Conservation (phyloP, 1,140 invertebrate species). For the Diachasmimorpha longicaudata region DNA sequence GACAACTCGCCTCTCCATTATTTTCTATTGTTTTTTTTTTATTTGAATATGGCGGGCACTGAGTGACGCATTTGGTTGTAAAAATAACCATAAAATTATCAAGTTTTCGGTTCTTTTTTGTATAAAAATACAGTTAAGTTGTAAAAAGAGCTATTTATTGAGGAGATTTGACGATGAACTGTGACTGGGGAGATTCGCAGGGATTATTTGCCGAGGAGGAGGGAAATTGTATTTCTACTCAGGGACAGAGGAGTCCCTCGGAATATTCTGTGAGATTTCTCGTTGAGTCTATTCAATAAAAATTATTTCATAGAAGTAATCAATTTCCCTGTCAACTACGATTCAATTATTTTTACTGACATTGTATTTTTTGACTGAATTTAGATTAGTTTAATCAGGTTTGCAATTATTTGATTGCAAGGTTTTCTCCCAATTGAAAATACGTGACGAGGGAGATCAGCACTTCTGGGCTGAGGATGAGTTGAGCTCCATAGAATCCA, state of each 20-base stretch:
- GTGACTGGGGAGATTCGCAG: background rate
- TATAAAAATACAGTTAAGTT: background rate
- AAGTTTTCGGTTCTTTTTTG: background rate
- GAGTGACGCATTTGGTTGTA: background rate
- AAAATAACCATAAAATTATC: background rate
- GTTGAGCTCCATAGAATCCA: constrained; percentile 42
- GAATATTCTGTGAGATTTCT: background rate
- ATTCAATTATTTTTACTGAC: background rate
- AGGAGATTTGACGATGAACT: background rate
- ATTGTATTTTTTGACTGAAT: background rate
- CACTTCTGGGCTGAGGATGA: constrained; percentile 51
- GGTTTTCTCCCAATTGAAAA: background rate
- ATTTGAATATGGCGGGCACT: background rate
- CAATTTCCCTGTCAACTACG: background rate
- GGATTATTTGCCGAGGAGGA: background rate
- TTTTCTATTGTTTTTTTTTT: constrained; percentile 14
- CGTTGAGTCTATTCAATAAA: background rate
- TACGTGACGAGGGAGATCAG: constrained; percentile 40
- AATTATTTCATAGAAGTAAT: background rate
- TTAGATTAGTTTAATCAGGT: background rate
- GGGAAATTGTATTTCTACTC: background rate
- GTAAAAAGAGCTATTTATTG: background rate
- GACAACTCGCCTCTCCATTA: background rate
- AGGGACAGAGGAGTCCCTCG: background rate
- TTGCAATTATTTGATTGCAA: background rate